A percentile compares a stretch with the other conserved stretches of the same genome.
phyloP scores from a whole-genome alignment of 1,140 invertebrate genomes.

The Drosophila gunungcola region DNA sequence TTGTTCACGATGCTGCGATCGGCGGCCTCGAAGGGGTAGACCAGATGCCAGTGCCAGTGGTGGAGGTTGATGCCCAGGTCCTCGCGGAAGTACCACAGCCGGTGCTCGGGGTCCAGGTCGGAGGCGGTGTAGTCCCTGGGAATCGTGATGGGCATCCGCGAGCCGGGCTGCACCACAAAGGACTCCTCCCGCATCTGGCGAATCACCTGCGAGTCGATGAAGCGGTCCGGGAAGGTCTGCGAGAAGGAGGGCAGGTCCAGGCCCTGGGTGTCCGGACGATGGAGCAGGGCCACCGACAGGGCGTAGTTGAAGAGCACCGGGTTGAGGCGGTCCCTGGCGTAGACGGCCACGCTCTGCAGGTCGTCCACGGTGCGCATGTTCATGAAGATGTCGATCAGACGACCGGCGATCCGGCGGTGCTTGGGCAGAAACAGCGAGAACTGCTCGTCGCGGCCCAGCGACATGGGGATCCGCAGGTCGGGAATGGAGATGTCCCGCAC shows the following conservation, averaged over 20 bases:
- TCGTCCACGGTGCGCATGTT: slow-evolving; percentile 90
- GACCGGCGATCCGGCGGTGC: slow-evolving; percentile 89
- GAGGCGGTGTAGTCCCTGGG: slow-evolving; percentile 90
- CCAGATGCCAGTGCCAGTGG: slow-evolving; percentile 95
- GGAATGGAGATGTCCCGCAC: slow-evolving; percentile 89
- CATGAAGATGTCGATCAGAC: slow-evolving; percentile 90
- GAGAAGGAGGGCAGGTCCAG: slow-evolving; percentile 89
- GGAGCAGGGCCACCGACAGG: slow-evolving; percentile 90
- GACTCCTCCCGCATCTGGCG: slow-evolving; percentile 88
- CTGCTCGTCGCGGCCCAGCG: slow-evolving; percentile 88
- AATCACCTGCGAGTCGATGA: slow-evolving; percentile 90
- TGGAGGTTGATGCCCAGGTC: slow-evolving; percentile 90
- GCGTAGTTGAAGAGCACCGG: slow-evolving; percentile 92
- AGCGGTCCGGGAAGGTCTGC: slow-evolving; percentile 92
- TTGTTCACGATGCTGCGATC: slow-evolving; percentile 87
- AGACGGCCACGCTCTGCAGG: slow-evolving; percentile 89
- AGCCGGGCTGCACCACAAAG: slow-evolving; percentile 87
- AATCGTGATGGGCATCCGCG: slow-evolving; percentile 89
- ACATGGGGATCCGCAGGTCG: slow-evolving; percentile 88
- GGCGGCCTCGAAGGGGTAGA: slow-evolving; percentile 89
- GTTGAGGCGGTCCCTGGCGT: slow-evolving; percentile 90
- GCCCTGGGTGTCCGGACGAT: slow-evolving; percentile 90
- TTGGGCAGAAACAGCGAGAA: slow-evolving; percentile 91
- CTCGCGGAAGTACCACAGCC: slow-evolving; percentile 89
- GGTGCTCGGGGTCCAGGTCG: slow-evolving; percentile 90